Base-by-base conservation (phyloP, 2,113 vertebrate genomes). In the Nipponia nippon region DNA sequence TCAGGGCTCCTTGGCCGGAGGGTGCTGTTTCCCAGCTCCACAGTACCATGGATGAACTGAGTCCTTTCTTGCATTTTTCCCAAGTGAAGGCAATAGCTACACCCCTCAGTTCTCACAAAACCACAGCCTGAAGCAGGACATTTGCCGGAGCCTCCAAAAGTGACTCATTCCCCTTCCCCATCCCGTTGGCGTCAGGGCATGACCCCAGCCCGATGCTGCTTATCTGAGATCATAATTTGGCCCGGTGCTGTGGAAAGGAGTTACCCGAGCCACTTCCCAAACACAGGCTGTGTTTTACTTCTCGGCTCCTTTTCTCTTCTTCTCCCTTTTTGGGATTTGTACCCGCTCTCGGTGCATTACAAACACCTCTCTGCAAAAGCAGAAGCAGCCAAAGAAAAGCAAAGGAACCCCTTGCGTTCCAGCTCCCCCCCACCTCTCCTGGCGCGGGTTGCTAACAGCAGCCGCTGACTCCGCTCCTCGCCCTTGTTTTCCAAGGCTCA, bases 31-130 rank as follows among this genome's bases (percentile, higher is more conserved):
- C 53, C 58, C 81, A 29, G 80, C 49, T 30, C 71, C 1, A 11
- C 1, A 3, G 38, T 36, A 17, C 42, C 52, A 18, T 9, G 1
- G 12, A 50, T 0, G 0, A 79, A 25, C 44, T 4, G 63, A 72
- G 32, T 2, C 2, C 1, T 47, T 92, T 77, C 61, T 52, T 30
- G 62, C 75, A 16, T 79, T 63, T 78, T 88, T 62, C 86, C 82
- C 46, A 5, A 77, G 20, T 5, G 59, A 80, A 61, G 81, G 69
- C 73, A 62, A 4, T 1, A 47, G 55, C 30, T 66, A 1, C 65
- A 25, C 32, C 42, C 78, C 25, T 20, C 1, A 1, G 34, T 30
- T 21, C 66, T 53, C 38, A 3, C 42, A 12, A 46, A 62, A n/a
- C 36, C 90, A 9, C 76, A 80, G 30, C 79, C 61, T 1, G 1